Base-by-base conservation (phyloP, 37 sponge, comb jelly and placozoan genomes). In the Bolinopsis microptera region DNA sequence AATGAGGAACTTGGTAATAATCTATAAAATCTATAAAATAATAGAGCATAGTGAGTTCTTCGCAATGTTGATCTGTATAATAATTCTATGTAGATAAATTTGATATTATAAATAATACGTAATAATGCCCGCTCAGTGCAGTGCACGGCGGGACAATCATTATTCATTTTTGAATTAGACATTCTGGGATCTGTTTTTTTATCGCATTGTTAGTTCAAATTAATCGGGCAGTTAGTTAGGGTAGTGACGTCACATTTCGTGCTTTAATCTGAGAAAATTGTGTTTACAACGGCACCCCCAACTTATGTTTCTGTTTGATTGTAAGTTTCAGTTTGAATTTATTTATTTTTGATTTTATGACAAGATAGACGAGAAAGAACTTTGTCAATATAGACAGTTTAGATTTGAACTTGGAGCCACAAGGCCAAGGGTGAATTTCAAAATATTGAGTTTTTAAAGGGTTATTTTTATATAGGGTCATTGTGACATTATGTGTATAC, bases 301-400 rank as follows among this genome's bases (percentile, higher is more conserved):
- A 28, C 18, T n/a, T 72, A n/a, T 72, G 75, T 72, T n/a, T 72
- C 31, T 72, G 75, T 72, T n/a, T 72, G 75, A 30, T n/a, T 72
- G 75, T 72, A 28, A 30, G 75, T 72, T n/a, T 72, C 75, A 72
- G 18, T 72, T 72, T 72, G 75, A 28, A 72, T 72, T 72, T 72
- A 72, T 72, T 72, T 72, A 72, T 48, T 72, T 72, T 72, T 72
- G 75, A 72, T 72, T 72, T 72, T 72, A 72, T 28, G 27, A 21
- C 68, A 67, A 67, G 68, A 21, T n/a, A n/a, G n/a, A n/a, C n/a
- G n/a, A n/a, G n/a, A n/a, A n/a, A n/a, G n/a, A n/a, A n/a, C n/a
- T n/a, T n/a, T n/a, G n/a, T n/a, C n/a, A n/a, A n/a, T n/a, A n/a
- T n/a, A n/a, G n/a, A n/a, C n/a, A n/a, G n/a, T n/a, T n/a, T n/a